Base-by-base conservation (phyloP, 2,113 vertebrate species). In the Pygoscelis antarcticus region DNA sequence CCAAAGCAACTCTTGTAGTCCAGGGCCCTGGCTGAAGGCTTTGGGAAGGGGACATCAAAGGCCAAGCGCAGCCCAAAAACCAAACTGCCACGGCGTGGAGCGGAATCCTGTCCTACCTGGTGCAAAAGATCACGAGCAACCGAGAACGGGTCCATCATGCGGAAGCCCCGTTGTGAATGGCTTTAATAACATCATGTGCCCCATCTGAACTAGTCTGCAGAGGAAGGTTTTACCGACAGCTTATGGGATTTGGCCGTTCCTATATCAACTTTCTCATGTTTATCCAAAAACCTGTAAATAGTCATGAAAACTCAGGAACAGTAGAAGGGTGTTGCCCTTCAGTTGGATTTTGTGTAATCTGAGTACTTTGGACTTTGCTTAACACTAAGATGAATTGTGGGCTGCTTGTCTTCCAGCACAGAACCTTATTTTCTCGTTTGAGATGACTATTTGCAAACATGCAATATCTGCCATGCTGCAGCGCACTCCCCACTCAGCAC, bases 281-380 rank as follows among this genome's bases (percentile, higher is more conserved):
- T 89, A 87, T 49, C 87, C 76, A 36, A 78, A 95, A 86, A 65
- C 64, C 83, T 75, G 69, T n/a, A 71, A 87, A 81, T 17, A 75
- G 78, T 55, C 61, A 16, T 72, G 74, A 96, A 96, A 93, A 79
- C 40, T 47, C 84, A 42, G 84, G 51, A 91, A 40, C 77, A 49
- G 80, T 38, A 91, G 84, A 82, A 87, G 89, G 91, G 89, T 82
- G 93, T 82, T 95, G 61, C 30, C 93, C 54, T 90, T 46, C 1
- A 0, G 57, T 46, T 82, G 90, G 62, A 29, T 96, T 94, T 88
- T 55, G 58, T 93, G 92, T 78, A 89, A 81, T 2, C 46, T 38
- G 78, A 93, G 85, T 13, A 76, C 90, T 94, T 93, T 88, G 93
- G 95, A 90, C 93, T 94, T 93, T 87, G 70, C 30, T 85, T 95